Evolutionary conservation across 2,888 invertebrate genomes (phyloP).

Genomic region (Spatulosminthurus flaviceps): DNA sequence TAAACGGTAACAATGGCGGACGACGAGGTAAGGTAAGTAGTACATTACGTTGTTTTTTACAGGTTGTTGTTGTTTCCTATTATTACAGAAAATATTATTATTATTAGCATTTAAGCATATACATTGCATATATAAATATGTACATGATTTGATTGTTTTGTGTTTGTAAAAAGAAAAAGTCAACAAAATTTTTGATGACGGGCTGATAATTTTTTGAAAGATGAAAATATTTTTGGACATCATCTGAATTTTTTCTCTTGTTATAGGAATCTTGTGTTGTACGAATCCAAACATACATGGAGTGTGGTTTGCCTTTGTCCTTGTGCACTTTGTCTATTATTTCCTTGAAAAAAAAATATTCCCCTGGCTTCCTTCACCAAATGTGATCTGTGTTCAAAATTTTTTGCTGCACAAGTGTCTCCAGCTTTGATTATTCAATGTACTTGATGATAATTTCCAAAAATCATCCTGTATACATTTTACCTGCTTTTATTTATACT

Average conservation of each 20-base stretch:
- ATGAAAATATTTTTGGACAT: slow-evolving; percentile 38
- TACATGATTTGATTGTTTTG: too few relatives aligned
- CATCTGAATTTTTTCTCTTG: slow-evolving; percentile 45
- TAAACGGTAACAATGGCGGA: slow-evolving; percentile 79
- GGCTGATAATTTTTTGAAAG: slow-evolving; percentile 16
- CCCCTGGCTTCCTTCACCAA: slow-evolving; percentile 1
- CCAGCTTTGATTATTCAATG: not conserved
- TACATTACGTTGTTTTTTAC: slow-evolving; percentile 49
- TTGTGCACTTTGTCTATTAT: slow-evolving; percentile 30
- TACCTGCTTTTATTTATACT: not conserved
- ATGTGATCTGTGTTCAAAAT: slow-evolving; percentile 10
- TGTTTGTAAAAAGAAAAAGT: not conserved
- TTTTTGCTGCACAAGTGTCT: not conserved
- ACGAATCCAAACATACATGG: slow-evolving; percentile 34
- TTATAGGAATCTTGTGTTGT: slow-evolving; percentile 40
- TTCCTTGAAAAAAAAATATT: not conserved
- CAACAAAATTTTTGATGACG: slow-evolving; percentile 19
- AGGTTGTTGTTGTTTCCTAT: too few relatives aligned
- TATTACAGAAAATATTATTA: too few relatives aligned
- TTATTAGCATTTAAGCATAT: too few relatives aligned
- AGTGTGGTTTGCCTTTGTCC: slow-evolving; percentile 37
- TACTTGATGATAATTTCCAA: not conserved
- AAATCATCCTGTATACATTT: not conserved
- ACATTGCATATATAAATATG: too few relatives aligned
- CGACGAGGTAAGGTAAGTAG: slow-evolving; percentile 91